Percentiles rank a stretch among this genome's conserved stretches.
phyloP scores from a whole-genome alignment of 2,113 vertebrate genomes.

The Callipepla californica region DNA sequence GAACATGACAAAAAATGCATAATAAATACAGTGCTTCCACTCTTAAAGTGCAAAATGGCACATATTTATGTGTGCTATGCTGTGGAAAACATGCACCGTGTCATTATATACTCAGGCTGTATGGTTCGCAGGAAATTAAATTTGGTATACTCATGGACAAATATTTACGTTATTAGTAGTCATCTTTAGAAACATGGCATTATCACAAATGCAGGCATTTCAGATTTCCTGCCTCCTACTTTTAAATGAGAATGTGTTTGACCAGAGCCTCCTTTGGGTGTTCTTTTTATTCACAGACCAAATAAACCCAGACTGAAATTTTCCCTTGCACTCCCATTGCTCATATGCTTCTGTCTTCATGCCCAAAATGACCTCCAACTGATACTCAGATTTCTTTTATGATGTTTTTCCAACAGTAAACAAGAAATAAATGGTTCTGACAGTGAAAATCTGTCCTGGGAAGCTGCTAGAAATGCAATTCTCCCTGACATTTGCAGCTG shows the following conservation, averaged over 20 bases:
- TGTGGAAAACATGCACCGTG: neutral
- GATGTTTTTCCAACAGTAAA: neutral
- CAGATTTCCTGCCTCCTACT: neutral
- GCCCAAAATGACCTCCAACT: neutral
- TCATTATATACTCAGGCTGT: neutral
- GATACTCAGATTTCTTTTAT: neutral
- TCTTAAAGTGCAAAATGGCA: neutral
- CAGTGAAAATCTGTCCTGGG: conserved; percentile 33
- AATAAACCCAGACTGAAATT: neutral
- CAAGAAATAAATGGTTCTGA: conserved; percentile 19
- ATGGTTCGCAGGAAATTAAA: neutral
- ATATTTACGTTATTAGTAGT: neutral
- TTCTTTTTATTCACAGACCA: conserved; percentile 17
- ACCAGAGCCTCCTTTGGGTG: neutral
- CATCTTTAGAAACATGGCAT: neutral
- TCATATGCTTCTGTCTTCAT: neutral
- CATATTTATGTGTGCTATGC: neutral
- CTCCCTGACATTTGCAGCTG: conserved; percentile 56
- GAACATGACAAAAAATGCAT: neutral
- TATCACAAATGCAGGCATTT: conserved; percentile 26
- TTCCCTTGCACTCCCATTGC: neutral
- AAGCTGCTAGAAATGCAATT: conserved; percentile 35
- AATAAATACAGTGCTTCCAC: neutral
- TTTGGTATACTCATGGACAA: neutral
- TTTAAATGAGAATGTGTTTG: conserved; percentile 17